Conservation (phyloP, 2,888 invertebrate species). For the Cremastobaeus sp. region DNA sequence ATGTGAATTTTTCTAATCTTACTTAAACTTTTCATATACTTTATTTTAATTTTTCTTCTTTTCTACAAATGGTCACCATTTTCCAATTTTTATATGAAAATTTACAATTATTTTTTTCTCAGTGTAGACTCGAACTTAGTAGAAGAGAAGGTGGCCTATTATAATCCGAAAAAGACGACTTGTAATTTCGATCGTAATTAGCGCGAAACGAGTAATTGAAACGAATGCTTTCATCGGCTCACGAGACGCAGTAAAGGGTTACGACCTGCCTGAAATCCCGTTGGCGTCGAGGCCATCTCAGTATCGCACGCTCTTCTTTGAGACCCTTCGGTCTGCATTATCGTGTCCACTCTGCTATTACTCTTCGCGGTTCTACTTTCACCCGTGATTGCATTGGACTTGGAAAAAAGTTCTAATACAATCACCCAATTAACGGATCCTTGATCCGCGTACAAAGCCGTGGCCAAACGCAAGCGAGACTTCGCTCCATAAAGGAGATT, state of each 20-base stretch:
- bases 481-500: slow-evolving; percentile 62
- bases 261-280: slow-evolving; percentile 17
- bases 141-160: slow-evolving; percentile 8
- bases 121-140: too few species aligned
- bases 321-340: slow-evolving; percentile 12
- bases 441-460: slow-evolving; percentile 63
- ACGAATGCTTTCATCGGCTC: slow-evolving; percentile 35
- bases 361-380: slow-evolving; percentile 59
- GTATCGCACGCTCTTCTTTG: slow-evolving; percentile 31
- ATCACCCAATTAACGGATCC: slow-evolving; percentile 69
- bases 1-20: too few species aligned
- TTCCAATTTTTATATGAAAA: too few species aligned
- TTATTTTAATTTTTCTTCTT: too few species aligned
- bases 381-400: slow-evolving; percentile 66
- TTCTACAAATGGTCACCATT: too few species aligned
- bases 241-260: slow-evolving; percentile 27
- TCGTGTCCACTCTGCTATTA: slow-evolving; percentile 33
- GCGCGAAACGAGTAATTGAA: slow-evolving; percentile 46
- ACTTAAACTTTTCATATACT: too few species aligned
- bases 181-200: slow-evolving; percentile 42
- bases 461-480: slow-evolving; percentile 55
- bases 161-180: slow-evolving; percentile 23
- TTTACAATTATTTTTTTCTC: too few species aligned
- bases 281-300: slow-evolving; percentile 27
- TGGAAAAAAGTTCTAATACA: slow-evolving; percentile 67